Conservation (phyloP, 2,797 vertebrate genomes). For the Capromys pilorides region DNA sequence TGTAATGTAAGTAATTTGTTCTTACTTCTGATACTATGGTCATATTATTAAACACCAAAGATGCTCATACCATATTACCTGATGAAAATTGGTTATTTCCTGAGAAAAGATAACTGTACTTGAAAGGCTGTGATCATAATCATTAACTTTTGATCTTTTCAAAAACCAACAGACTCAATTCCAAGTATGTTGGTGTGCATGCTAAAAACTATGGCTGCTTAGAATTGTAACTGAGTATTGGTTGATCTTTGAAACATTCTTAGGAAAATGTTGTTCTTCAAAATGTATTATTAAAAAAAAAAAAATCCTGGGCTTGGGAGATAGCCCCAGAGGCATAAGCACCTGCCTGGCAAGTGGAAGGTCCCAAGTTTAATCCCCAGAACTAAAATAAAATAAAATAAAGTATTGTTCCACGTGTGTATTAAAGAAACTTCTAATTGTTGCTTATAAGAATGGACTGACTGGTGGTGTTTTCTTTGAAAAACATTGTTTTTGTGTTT, state of each 20-base stretch:
- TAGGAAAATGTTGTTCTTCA: background rate
- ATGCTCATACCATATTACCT: background rate
- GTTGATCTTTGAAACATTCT: background rate
- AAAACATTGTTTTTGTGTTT: too few species aligned
- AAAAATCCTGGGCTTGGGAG: too few species aligned
- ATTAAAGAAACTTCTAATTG: background rate
- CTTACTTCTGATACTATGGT: background rate
- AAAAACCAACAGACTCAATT: background rate
- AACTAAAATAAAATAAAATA: background rate
- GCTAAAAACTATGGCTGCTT: background rate
- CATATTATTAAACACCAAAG: background rate
- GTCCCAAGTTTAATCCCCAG: too few species aligned
- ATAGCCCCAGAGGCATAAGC: too few species aligned
- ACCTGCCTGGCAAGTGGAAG: too few species aligned
- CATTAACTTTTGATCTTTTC: background rate
- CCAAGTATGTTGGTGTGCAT: background rate
- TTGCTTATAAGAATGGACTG: background rate
- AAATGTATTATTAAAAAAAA: background rate
- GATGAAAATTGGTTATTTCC: conserved; percentile 13
- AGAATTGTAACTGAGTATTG: background rate
- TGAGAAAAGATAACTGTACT: conserved; percentile 9
- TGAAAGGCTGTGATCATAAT: conserved; percentile 23
- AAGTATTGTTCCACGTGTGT: background rate
- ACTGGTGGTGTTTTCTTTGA: background rate
- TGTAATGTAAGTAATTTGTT: conserved; percentile 43